Percentiles rank a stretch among this genome's conserved stretches.
These are phyloP conservation scores for Zhengitettix transpicula DNA, from an alignment of 2,888 invertebrate genomes.

Conservation along the genomic window DNA sequence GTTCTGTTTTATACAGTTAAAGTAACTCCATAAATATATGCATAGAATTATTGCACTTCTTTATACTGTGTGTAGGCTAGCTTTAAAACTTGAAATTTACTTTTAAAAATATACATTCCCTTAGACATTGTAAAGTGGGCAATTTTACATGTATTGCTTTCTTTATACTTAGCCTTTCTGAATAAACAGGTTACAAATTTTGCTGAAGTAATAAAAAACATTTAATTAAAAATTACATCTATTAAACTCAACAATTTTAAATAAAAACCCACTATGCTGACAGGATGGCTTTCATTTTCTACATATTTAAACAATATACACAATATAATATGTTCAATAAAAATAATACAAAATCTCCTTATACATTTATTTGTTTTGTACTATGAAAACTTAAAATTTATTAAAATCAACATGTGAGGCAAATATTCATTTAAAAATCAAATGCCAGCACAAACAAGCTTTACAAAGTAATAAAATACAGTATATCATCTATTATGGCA, in stretches of 20 bases:
- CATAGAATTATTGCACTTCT: neutral
- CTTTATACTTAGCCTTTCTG: neutral
- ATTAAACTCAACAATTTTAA: neutral
- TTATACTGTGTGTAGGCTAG: neutral
- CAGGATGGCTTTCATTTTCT: neutral
- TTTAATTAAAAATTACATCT: neutral
- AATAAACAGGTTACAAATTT: neutral
- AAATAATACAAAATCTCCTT: slow-evolving; percentile 1
- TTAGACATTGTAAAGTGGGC: neutral
- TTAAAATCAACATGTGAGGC: neutral
- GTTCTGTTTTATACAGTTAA: too few relatives aligned
- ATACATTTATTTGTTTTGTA: slow-evolving; percentile 4
- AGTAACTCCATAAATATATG: neutral
- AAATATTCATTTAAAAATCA: neutral
- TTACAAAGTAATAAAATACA: neutral
- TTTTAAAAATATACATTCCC: neutral
- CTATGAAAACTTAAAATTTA: slow-evolving; percentile 7
- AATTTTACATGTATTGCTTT: too few relatives aligned
- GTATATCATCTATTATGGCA: slow-evolving; percentile 1
- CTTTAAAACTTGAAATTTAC: neutral
- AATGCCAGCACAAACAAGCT: neutral
- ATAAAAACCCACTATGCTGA: neutral
- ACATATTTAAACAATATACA: slow-evolving; percentile 5
- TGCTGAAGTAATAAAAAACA: neutral
- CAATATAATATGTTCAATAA: slow-evolving; percentile 4